phyloP scores from a whole-genome alignment of 2,888 invertebrate genomes.

The Galerucella nymphaeae region DNA sequence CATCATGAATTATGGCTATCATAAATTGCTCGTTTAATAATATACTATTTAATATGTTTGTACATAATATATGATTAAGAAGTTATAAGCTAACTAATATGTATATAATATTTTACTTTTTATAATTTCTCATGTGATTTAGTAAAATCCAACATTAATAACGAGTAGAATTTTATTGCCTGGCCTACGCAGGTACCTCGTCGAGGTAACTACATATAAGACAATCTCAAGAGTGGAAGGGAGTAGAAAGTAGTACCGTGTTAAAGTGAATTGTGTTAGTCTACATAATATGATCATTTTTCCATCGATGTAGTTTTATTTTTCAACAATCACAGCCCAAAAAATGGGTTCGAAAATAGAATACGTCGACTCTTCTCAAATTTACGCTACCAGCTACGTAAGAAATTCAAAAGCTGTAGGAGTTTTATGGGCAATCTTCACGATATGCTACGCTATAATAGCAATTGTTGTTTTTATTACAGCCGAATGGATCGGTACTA shows the following conservation, averaged over 20 bases:
- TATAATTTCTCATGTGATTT: no score
- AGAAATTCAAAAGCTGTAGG: conserved; percentile 95
- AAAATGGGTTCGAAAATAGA: conserved; percentile 92
- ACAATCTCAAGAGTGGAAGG: conserved; percentile 30
- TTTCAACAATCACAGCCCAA: conserved; percentile 9
- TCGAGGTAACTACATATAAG: conserved; percentile 26
- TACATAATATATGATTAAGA: no score
- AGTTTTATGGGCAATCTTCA: conserved; percentile 97
- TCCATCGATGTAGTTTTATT: conserved; percentile 15
- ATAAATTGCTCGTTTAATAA: no score
- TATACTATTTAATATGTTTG: no score
- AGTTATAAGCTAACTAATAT: no score
- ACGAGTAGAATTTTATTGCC: not conserved
- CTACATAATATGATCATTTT: conserved; percentile 22
- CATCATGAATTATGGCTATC: no score
- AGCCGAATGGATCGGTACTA: conserved; percentile 87
- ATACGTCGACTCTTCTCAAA: conserved; percentile 90
- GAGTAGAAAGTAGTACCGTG: conserved; percentile 39
- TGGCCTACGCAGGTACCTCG: conserved; percentile 12
- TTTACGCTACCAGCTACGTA: conserved; percentile 91
- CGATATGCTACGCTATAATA: conserved; percentile 96
- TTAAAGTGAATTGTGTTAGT: conserved; percentile 23
- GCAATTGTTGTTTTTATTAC: conserved; percentile 95
- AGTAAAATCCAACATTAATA: not conserved
- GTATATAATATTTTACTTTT: no score